A percentile compares a stretch with the other conserved stretches of the same genome.
phyloP scores from a whole-genome alignment of 1,140 invertebrate genomes.

The Phocides pigmalion region DNA sequence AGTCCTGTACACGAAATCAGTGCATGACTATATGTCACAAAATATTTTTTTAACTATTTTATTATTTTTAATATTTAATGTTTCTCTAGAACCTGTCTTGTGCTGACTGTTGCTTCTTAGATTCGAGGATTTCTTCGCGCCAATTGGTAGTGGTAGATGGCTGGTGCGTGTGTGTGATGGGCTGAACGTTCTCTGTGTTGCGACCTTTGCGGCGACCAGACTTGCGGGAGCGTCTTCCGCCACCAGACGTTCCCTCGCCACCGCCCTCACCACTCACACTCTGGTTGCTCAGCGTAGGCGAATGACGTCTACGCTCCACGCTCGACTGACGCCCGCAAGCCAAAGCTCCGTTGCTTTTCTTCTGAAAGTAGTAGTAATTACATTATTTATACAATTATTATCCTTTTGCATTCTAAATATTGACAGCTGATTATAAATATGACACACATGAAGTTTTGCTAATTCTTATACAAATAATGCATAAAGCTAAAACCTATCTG shows the following conservation, averaged over 20 bases:
- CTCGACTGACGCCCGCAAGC: conserved; percentile 50
- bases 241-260: conserved; percentile 35
- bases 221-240: conserved; percentile 42
- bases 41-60: no score
- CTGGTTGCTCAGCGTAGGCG: conserved; percentile 47
- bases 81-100: conserved; percentile 7
- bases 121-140: conserved; percentile 73
- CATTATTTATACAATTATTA: neutral
- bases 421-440: no score
- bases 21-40: no score
- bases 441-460: no score
- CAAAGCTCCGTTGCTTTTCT: conserved; percentile 54
- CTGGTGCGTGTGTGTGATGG: conserved; percentile 37
- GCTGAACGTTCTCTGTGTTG: conserved; percentile 48
- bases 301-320: conserved; percentile 54
- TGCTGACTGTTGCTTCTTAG: conserved; percentile 60
- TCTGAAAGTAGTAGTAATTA: conserved; percentile 36
- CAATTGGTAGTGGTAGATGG: conserved; percentile 52
- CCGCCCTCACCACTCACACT: conserved; percentile 32
- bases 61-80: conserved; percentile 3
- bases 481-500: no score
- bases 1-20: no score
- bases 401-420: no score
- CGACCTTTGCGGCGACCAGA: conserved; percentile 43
- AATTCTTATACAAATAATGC: no score